Evolutionary conservation across 2,797 vertebrate genomes (phyloP).

Genomic region (Acomys russatus): DNA sequence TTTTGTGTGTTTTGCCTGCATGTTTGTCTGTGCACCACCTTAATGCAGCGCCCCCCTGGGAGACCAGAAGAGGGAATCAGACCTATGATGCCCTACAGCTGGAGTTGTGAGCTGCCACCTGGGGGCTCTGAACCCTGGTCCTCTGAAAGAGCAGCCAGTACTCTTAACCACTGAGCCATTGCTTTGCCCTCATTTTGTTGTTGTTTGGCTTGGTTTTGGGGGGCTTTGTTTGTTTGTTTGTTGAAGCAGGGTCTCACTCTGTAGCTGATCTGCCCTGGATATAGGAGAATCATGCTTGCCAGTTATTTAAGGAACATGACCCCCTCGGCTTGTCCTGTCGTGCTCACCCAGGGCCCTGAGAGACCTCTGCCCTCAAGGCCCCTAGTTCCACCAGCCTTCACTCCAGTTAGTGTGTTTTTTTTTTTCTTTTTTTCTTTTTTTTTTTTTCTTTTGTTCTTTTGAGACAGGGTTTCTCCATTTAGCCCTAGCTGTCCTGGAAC

Average conservation of each 20-base stretch:
- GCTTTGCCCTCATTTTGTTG: not conserved
- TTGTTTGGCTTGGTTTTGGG: not conserved
- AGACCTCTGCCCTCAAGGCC: not conserved
- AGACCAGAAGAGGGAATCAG: not conserved
- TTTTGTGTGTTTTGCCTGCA: not conserved
- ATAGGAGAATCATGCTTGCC: not conserved
- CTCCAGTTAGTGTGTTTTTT: not conserved
- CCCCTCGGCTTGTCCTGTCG: fast-evolving
- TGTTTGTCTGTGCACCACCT: not conserved
- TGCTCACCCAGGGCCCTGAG: fast-evolving
- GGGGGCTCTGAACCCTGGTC: not conserved
- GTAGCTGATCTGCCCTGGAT: not conserved
- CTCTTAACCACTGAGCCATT: not conserved
- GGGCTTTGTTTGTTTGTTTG: not conserved
- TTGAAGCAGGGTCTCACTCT: not conserved
- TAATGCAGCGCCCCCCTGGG: not conserved
- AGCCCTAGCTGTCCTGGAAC: not conserved
- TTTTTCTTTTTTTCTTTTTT: not conserved
- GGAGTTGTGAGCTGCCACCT: not conserved
- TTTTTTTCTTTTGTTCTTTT: not conserved
- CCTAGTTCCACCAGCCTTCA: not conserved
- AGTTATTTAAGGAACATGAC: slow-evolving; percentile 61
- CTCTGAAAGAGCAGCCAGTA: not conserved
- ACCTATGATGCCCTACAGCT: not conserved
- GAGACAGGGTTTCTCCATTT: not conserved